phyloP scores from a whole-genome alignment of 2,888 invertebrate species.

The Eilema depressum region DNA sequence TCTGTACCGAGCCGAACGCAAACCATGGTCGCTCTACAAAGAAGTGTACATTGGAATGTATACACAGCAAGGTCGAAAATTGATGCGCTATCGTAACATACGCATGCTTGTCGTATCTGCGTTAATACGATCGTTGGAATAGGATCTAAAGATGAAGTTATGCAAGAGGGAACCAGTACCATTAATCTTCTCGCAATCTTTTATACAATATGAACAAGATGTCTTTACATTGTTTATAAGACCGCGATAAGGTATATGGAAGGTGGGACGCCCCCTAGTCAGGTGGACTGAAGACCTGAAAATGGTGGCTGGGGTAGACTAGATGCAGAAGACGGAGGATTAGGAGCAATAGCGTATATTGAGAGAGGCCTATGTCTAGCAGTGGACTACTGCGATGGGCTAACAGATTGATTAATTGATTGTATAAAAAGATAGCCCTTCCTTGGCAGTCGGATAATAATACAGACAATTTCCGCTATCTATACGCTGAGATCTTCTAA shows the following conservation, averaged over 20 bases:
- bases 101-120: conserved; percentile 39
- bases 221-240: too few relatives aligned
- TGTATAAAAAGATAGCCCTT: background rate
- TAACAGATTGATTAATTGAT: too few relatives aligned
- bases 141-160: conserved; percentile 58
- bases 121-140: conserved; percentile 59
- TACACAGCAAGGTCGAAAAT: conserved; percentile 59
- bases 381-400: too few relatives aligned
- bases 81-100: conserved; percentile 53
- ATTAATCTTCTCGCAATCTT: background rate
- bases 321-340: too few relatives aligned
- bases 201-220: too few relatives aligned
- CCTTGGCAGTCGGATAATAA: background rate
- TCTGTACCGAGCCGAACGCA: background rate
- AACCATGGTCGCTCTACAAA: conserved; percentile 37
- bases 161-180: conserved; percentile 49
- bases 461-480: background rate
- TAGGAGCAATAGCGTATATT: too few relatives aligned
- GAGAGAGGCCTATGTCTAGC: too few relatives aligned
- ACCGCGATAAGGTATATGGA: too few relatives aligned
- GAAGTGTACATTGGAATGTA: conserved; percentile 50
- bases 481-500: background rate
- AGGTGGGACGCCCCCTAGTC: too few relatives aligned
- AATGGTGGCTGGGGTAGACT: too few relatives aligned
- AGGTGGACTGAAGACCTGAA: too few relatives aligned